These are phyloP conservation scores for Netelia inedita DNA, from an alignment of 2,888 invertebrate genomes.

Conservation along the genomic window DNA sequence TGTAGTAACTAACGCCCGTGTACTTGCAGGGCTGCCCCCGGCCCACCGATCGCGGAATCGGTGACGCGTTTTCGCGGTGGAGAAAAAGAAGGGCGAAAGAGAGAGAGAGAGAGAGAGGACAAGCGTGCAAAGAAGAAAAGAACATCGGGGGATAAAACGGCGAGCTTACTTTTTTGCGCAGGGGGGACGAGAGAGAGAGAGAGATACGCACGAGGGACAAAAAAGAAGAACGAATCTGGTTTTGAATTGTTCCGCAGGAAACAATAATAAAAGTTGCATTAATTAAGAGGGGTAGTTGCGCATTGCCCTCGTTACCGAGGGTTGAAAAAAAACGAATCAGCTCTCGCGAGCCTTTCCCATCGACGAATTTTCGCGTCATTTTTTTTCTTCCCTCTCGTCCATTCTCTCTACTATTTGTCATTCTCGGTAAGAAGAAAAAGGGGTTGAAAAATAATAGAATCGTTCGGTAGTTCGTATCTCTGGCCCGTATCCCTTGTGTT, in stretches of 20 bases:
- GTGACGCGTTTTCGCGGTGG: conserved; percentile 60
- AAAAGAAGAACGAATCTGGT: conserved; percentile 56
- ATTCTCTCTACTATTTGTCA: conserved; percentile 10
- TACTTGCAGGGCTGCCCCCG: conserved; percentile 20
- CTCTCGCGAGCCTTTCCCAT: conserved; percentile 70
- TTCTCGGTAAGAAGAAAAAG: conserved; percentile 34
- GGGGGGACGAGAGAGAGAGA: conserved; percentile 70
- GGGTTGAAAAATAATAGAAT: conserved; percentile 4
- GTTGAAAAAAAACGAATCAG: conserved; percentile 69
- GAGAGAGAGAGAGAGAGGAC: conserved; percentile 32
- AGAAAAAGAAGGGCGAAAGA: conserved; percentile 46
- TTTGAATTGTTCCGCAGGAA: conserved; percentile 79
- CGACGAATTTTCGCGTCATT: conserved; percentile 37
- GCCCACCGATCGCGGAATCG: conserved; percentile 40
- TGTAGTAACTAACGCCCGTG: conserved; percentile 36
- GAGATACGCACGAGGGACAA: conserved; percentile 45
- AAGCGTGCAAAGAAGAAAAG: conserved; percentile 37
- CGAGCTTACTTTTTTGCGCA: conserved; percentile 5
- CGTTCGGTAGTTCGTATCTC: conserved; percentile 38
- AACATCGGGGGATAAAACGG: conserved; percentile 22
- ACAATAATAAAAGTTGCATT: conserved; percentile 83
- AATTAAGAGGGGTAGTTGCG: conserved; percentile 80
- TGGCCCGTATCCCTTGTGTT: not conserved
- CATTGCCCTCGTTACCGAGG: conserved; percentile 75
- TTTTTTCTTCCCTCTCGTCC: conserved; percentile 33